A percentile compares a stretch with the other conserved stretches of the same genome.
Evolutionary conservation across 2,113 vertebrate species (phyloP).

Genomic region (Alethe diademata): DNA sequence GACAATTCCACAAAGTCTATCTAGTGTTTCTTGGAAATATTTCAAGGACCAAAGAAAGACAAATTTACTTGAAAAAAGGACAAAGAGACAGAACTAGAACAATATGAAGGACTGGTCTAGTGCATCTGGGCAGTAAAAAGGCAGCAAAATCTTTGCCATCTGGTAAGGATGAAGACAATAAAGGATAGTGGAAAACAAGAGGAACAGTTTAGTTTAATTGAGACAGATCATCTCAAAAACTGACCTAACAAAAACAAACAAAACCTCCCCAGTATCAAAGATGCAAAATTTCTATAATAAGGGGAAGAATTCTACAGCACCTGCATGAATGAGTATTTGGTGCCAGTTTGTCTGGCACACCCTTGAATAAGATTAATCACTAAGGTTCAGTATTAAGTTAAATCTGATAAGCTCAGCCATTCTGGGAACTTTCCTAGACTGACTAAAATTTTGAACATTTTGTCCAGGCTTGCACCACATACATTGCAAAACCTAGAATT

Average conservation of each 20-base stretch:
- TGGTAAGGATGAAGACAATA: background rate
- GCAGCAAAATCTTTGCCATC: background rate
- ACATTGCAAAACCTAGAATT: slow-evolving; percentile 2
- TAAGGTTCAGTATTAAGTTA: background rate
- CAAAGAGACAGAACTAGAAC: background rate
- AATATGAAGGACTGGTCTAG: background rate
- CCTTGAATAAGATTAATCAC: background rate
- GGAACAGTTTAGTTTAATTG: background rate
- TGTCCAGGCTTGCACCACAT: background rate
- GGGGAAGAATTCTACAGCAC: background rate
- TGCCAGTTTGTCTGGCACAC: background rate
- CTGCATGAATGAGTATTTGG: background rate
- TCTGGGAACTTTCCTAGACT: background rate
- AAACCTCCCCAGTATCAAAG: background rate
- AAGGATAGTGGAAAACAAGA: background rate
- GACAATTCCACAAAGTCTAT: background rate
- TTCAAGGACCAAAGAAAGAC: background rate
- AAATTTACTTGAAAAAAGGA: background rate
- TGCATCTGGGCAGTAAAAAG: background rate
- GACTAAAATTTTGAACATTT: background rate
- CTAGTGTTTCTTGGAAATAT: background rate
- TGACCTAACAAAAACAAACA: background rate
- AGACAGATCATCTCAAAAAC: background rate
- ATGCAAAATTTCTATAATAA: background rate
- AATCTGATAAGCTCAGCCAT: background rate